Evolutionary conservation across 2,113 vertebrate species (phyloP), one percentile per base, ranked within the genome.

Genomic region (Heterochromis multidens): DNA sequence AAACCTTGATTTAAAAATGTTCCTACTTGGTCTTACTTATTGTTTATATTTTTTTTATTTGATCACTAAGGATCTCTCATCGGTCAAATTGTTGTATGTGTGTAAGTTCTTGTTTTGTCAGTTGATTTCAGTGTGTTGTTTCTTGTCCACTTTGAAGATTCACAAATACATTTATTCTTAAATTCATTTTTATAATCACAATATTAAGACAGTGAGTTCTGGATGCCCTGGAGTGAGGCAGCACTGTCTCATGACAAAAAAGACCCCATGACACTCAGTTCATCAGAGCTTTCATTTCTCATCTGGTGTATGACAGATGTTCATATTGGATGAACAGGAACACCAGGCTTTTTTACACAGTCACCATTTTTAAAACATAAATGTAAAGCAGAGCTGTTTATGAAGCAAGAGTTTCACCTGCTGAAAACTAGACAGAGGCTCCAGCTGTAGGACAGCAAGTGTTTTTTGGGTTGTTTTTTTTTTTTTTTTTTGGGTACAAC

Each of bases 141-240:
- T 80, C 6, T 77, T 83, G 21, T 79, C 33, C 14, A 59, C 27
- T 80, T 19, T 83, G 6, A 79, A 2, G 1, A 83, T 81, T 62
- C 29, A 76, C 56, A 83, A 92, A 92, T 91, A 90, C 84, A 94
- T 74, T 19, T 46, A 85, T 83, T 81, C 87, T 35, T 35, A 35
- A 70, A 70, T 46, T 70, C 23, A 46, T 46, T 70, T 46, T 46
- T 49, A 49, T 16, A 49, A 17, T 49, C 46, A 49, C 46, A 49
- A 19, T 49, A 49, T 49, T 19, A 17, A 49, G 46, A 49, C 16
- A 49, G 16, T 12, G 37, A 40, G 3, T 40, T 40, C 10, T 40
- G 11, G 3, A 40, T 40, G 37, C 11, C 4, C 11, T 4, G 11
- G 11, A 13, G 37, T 40, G 37, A 40, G 37, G 37, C 37, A 10